Evolutionary conservation across 2,888 invertebrate genomes (phyloP).

Genomic region (Conops quadrifasciatus): DNA sequence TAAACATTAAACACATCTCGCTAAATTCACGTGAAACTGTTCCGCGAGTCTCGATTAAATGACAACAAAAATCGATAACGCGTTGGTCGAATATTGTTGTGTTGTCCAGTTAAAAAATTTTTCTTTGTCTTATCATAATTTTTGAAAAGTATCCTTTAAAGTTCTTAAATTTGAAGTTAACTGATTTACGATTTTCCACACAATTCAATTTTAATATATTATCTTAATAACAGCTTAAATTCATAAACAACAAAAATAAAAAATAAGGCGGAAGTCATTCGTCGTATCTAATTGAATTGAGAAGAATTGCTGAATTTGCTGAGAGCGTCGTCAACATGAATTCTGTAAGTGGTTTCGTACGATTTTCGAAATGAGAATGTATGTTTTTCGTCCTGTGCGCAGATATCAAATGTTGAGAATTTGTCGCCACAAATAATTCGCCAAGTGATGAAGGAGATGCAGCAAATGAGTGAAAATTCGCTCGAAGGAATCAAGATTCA

Average conservation of each 20-base stretch:
- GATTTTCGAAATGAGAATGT: background rate
- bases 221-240: background rate
- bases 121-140: constrained; percentile 17
- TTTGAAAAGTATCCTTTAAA: constrained; percentile 25
- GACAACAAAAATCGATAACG: constrained; percentile 1
- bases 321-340: constrained; percentile 20
- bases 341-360: constrained; percentile 23
- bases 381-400: constrained; percentile 44
- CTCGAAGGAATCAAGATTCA: constrained; percentile 91
- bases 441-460: constrained; percentile 87
- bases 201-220: background rate
- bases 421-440: constrained; percentile 91
- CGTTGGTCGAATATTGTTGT: constrained; percentile 25
- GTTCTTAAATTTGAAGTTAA: constrained; percentile 26
- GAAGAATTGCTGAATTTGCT: background rate
- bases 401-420: constrained; percentile 94
- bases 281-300: background rate
- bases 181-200: constrained; percentile 12
- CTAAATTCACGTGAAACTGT: background rate
- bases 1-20: constrained; percentile 1
- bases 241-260: constrained; percentile 1
- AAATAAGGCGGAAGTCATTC: background rate
- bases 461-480: constrained; percentile 80
- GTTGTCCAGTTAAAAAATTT: constrained; percentile 29
- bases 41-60: constrained; percentile 21